Conservation (phyloP, 2,113 vertebrate species). For the Porphyrio hochstetteri region DNA sequence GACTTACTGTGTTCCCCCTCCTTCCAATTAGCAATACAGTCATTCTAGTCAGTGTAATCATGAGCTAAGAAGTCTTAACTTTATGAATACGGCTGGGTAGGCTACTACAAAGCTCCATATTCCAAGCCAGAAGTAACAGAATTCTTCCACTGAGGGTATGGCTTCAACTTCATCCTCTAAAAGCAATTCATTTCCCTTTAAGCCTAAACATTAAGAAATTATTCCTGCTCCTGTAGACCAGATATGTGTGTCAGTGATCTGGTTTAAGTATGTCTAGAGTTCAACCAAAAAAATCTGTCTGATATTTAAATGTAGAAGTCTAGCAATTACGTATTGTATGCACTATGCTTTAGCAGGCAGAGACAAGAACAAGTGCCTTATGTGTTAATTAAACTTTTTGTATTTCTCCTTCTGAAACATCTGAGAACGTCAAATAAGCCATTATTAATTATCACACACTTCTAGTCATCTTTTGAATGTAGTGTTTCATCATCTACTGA, state of each 20-base stretch:
- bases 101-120: not conserved
- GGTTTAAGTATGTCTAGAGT: not conserved
- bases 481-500: not conserved
- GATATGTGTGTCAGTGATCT: not conserved
- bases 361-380: not conserved
- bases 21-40: not conserved
- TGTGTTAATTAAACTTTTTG: slow-evolving; percentile 50
- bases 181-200: slow-evolving; percentile 35
- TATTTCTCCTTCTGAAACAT: not conserved
- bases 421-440: slow-evolving; percentile 10
- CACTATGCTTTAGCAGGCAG: not conserved
- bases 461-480: not conserved
- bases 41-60: not conserved
- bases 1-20: not conserved
- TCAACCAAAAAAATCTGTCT: not conserved
- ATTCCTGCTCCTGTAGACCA: not conserved
- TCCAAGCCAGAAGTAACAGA: not conserved
- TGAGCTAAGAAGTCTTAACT: not conserved
- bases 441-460: slow-evolving; percentile 21
- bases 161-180: not conserved
- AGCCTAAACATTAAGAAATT: not conserved
- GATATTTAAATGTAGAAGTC: not conserved
- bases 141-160: not conserved
- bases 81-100: not conserved
- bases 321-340: not conserved